A percentile compares a stretch with the other conserved stretches of the same genome.
phyloP scores from a whole-genome alignment of 2,888 invertebrate genomes.

The Acleris holmiana region DNA sequence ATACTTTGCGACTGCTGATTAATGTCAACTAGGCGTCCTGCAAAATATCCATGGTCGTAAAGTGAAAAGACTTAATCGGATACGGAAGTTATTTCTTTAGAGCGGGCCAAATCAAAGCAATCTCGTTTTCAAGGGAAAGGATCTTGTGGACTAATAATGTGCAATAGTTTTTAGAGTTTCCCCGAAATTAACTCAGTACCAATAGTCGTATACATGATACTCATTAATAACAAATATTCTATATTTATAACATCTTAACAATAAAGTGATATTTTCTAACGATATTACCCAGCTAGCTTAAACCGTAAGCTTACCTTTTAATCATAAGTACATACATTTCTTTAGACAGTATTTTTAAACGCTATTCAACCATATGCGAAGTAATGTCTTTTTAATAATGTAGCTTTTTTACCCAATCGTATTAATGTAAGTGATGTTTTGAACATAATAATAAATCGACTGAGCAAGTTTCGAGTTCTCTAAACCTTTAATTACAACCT shows the following conservation, averaged over 20 bases:
- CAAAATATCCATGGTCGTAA: no score
- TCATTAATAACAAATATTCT: conserved; percentile 43
- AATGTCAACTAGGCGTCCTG: no score
- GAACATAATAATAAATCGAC: conserved; percentile 64
- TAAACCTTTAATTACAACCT: conserved; percentile 44
- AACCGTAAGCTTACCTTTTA: conserved; percentile 60
- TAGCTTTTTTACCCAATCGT: conserved; percentile 80
- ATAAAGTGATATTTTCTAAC: conserved; percentile 79
- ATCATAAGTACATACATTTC: conserved; percentile 59
- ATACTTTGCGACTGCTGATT: no score
- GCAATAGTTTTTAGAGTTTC: conserved; percentile 32
- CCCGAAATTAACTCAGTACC: conserved; percentile 54
- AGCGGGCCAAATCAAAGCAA: conserved; percentile 31
- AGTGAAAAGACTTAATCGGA: neutral
- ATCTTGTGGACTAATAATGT: conserved; percentile 29
- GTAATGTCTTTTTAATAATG: conserved; percentile 58
- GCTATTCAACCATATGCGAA: conserved; percentile 61
- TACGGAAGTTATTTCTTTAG: neutral
- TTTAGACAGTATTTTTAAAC: conserved; percentile 69
- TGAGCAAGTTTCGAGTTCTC: conserved; percentile 60
- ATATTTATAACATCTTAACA: conserved; percentile 72
- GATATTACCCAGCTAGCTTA: conserved; percentile 63
- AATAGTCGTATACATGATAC: conserved; percentile 42
- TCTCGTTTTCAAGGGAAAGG: conserved; percentile 44
- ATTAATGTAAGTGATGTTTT: conserved; percentile 57